phyloP scores from a whole-genome alignment of 2,888 invertebrate genomes.

The Acanthosoma haemorrhoidale region DNA sequence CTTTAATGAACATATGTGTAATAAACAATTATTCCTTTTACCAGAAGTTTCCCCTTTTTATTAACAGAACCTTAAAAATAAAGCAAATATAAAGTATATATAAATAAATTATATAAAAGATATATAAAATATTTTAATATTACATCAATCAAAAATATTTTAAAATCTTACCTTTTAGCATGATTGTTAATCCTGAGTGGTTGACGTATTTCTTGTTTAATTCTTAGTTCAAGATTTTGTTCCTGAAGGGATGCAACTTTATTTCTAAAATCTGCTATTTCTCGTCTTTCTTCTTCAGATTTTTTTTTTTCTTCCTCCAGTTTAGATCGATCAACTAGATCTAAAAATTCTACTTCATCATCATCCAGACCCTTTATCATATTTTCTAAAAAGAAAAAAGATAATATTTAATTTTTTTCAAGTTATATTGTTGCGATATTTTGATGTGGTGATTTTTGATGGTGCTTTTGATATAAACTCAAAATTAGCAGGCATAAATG shows the following conservation, averaged over 20 bases:
- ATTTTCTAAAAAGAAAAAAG: constrained; percentile 49
- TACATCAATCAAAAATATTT: no score
- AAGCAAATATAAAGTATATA: no score
- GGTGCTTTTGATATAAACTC: no score
- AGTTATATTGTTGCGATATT: no score
- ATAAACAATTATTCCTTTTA: no score
- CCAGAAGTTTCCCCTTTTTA: no score
- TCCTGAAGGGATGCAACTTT: constrained; percentile 62
- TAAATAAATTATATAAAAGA: no score
- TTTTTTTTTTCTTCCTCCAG: constrained; percentile 79
- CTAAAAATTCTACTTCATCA: constrained; percentile 92
- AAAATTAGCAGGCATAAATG: no score
- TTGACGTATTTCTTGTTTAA: constrained; percentile 54
- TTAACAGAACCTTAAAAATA: no score
- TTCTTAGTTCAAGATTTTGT: constrained; percentile 59
- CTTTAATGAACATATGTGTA: no score
- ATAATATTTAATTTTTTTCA: background rate
- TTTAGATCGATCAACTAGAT: constrained; percentile 81
- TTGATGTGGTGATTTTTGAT: no score
- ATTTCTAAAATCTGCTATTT: constrained; percentile 77
- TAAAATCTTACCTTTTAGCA: constrained; percentile 41
- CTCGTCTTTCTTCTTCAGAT: constrained; percentile 74
- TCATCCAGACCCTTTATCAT: constrained; percentile 81
- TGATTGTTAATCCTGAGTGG: constrained; percentile 42
- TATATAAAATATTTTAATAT: no score